Base-by-base conservation (phyloP, 2,797 vertebrate species). In the Rhinella marina region DNA sequence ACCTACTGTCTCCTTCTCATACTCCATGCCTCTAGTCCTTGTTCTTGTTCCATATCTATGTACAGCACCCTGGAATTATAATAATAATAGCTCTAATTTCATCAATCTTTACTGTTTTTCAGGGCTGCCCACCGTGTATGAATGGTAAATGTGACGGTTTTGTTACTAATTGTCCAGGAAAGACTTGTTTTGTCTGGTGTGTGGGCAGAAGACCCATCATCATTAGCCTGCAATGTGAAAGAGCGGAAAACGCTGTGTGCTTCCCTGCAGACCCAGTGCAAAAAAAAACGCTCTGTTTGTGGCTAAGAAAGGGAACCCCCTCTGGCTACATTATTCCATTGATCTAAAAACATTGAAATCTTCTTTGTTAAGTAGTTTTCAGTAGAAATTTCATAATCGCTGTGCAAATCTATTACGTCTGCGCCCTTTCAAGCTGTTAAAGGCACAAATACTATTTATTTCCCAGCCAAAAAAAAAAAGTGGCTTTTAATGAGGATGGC, bases 291-390 rank as follows among this genome's bases (percentile, higher is more conserved):
- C 92, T 91, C 90, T 94, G 91, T 93, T 92, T 93, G 90, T 90
- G 90, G 57, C 87, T 81, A 86, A 79, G 91, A 92, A 91, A 92
- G 54, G 88, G 91, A 93, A 89, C 93, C 94, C 94, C 94, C 95
- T 95, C 94, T 93, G 92, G 93, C 90, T 93, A 91, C 92, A 94
- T 95, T 95, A 94, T 95, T 91, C 94, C 88, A 93, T 86, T 93
- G 93, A 95, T 93, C 91, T 90, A 92, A 92, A 94, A 95, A 94
- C 93, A 95, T 95, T 95, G 94, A 94, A 94, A 95, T 94, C 92
- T 93, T 92, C 87, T 95, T 95, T 95, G 95, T 95, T 91, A 93
- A 92, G 87, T 84, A 88, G 92, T 92, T 93, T 94, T 92, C 93
- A 93, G 93, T 86, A 91, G 94, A 93, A 94, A 94, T 93, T 93